These are phyloP conservation scores for Anthrax anthrax DNA, from an alignment of 2,888 invertebrate genomes.

Conservation along the genomic window DNA sequence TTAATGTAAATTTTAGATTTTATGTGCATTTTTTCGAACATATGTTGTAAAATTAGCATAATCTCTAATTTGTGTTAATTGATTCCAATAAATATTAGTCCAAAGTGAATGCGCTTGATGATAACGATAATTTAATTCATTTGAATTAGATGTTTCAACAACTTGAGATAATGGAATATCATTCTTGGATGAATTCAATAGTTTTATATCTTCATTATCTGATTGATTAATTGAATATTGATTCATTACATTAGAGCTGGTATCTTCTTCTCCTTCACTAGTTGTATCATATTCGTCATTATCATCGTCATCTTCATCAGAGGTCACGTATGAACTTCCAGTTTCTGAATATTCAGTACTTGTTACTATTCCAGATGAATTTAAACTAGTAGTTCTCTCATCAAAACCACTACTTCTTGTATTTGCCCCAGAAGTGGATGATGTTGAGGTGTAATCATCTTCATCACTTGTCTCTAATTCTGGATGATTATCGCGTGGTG, in stretches of 20 bases:
- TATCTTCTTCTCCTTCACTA: conserved; percentile 5
- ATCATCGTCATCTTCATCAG: conserved; percentile 8
- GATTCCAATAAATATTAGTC: conserved; percentile 21
- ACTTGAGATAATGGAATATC: too few species aligned
- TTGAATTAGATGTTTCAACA: too few species aligned
- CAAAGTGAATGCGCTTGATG: conserved; percentile 17
- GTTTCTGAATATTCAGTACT: conserved; percentile 14
- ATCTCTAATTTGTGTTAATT: conserved; percentile 19
- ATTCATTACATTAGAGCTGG: not conserved
- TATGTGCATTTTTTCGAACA: conserved; percentile 8
- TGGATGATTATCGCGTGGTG: not conserved
- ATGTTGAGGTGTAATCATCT: not conserved
- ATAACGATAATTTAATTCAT: conserved; percentile 6
- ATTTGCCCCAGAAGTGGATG: conserved; percentile 1
- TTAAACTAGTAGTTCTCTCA: conserved; percentile 22
- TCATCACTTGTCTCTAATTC: not conserved
- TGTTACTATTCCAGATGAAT: conserved; percentile 26
- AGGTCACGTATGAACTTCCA: conserved; percentile 4
- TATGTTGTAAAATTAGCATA: conserved; percentile 17
- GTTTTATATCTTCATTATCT: not conserved
- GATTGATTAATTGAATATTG: not conserved
- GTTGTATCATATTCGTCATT: not conserved
- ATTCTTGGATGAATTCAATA: too few species aligned
- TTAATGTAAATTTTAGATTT: too few species aligned
- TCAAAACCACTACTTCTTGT: conserved; percentile 26